A percentile compares a stretch with the other conserved stretches of the same genome.
phyloP scores from a whole-genome alignment of 2,888 invertebrate genomes.

The Aporophyla lueneburgensis region DNA sequence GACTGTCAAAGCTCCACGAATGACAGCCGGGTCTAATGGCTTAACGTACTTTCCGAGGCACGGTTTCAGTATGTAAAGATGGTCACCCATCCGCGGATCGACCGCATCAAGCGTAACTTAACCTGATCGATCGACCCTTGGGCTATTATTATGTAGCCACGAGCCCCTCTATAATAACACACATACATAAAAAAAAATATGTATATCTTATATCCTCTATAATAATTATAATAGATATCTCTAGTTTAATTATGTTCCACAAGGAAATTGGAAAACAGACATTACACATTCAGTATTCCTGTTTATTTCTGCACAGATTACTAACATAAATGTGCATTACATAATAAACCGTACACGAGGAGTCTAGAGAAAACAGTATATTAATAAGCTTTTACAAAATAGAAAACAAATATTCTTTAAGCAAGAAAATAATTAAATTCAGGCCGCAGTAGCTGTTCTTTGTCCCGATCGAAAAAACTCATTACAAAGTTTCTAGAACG shows the following conservation, averaged over 20 bases:
- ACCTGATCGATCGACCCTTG: too few species aligned
- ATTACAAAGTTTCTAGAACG: conserved; percentile 57
- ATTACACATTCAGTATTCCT: neutral
- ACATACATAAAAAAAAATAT: too few species aligned
- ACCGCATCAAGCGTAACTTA: too few species aligned
- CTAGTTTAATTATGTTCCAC: neutral
- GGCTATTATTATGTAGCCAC: too few species aligned
- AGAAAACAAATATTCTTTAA: conserved; percentile 10
- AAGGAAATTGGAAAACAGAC: conserved; percentile 15
- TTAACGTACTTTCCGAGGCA: too few species aligned
- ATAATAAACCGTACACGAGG: neutral
- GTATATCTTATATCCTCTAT: too few species aligned
- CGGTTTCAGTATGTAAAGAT: too few species aligned
- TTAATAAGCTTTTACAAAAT: conserved; percentile 23
- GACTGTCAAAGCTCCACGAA: too few species aligned
- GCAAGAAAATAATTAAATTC: conserved; percentile 59
- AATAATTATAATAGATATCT: neutral
- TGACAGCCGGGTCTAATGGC: too few species aligned
- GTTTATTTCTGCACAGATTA: neutral
- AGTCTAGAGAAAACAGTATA: neutral
- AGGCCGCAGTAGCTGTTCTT: conserved; percentile 34
- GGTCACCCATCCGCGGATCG: too few species aligned
- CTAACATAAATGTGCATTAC: conserved; percentile 20
- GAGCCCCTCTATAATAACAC: too few species aligned
- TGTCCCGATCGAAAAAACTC: conserved; percentile 49